Conservation (phyloP, 1,140 invertebrate species). For the Eumeta japonica region DNA sequence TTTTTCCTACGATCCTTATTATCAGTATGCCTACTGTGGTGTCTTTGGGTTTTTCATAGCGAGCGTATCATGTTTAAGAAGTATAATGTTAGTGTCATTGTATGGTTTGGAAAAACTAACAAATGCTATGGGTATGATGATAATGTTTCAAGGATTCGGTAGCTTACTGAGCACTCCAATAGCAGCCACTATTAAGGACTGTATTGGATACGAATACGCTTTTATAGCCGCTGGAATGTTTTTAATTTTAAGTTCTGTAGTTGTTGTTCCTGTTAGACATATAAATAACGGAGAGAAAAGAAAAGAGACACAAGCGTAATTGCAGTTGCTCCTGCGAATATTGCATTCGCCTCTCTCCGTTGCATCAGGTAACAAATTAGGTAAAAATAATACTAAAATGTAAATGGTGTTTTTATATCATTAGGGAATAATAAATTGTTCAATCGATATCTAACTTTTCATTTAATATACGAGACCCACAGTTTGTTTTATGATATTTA, state of each 20-base stretch:
- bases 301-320: too few species aligned
- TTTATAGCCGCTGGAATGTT: conserved; percentile 37
- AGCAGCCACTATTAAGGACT: conserved; percentile 29
- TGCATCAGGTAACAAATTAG: too few species aligned
- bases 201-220: conserved; percentile 27
- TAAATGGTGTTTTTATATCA: too few species aligned
- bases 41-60: conserved; percentile 37
- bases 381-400: too few species aligned
- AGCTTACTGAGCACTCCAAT: conserved; percentile 39
- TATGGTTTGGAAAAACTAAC: conserved; percentile 47
- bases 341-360: too few species aligned
- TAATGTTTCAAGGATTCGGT: conserved; percentile 43
- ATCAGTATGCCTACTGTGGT: conserved; percentile 36
- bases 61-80: conserved; percentile 28
- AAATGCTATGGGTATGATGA: conserved; percentile 40
- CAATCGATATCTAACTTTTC: too few species aligned
- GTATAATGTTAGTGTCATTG: conserved; percentile 33
- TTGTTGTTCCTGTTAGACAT: conserved; percentile 25
- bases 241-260: conserved; percentile 26
- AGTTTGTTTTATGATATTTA: too few species aligned
- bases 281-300: too few species aligned
- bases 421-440: too few species aligned
- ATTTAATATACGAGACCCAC: too few species aligned
- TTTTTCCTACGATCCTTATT: conserved; percentile 31
- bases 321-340: too few species aligned